Conservation (phyloP, 2,888 invertebrate genomes). For the Dysmachus trigonus region DNA sequence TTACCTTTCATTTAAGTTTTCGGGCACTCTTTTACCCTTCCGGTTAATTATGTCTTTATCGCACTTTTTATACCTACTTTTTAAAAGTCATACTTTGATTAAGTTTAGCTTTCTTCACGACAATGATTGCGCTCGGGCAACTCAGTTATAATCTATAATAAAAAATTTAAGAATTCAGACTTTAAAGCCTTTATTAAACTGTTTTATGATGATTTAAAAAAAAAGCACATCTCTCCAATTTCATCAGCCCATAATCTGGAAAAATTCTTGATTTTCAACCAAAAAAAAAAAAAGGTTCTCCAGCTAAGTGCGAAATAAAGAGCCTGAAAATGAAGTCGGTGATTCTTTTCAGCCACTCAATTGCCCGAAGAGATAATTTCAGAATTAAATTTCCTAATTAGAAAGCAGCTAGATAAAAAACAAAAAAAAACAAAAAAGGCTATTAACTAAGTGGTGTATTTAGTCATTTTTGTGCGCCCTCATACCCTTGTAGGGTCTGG, state of each 20-base stretch:
- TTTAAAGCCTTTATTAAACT: too few relatives aligned
- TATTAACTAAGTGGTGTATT: slow-evolving; percentile 2
- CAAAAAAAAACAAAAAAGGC: too few relatives aligned
- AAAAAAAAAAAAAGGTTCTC: background rate
- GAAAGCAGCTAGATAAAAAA: background rate
- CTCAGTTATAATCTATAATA: too few relatives aligned
- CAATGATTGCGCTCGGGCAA: too few relatives aligned
- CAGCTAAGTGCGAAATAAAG: background rate
- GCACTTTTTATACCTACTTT: too few relatives aligned
- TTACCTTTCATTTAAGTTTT: too few relatives aligned
- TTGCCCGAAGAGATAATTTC: background rate
- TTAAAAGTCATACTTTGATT: too few relatives aligned
- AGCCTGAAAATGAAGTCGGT: background rate
- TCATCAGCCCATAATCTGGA: background rate
- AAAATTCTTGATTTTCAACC: background rate
- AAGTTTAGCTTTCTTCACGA: too few relatives aligned
- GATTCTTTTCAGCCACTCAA: background rate
- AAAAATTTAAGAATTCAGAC: too few relatives aligned
- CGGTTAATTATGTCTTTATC: too few relatives aligned
- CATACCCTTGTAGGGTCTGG: background rate
- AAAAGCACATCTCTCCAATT: background rate
- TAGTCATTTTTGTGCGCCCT: background rate
- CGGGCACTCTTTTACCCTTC: too few relatives aligned
- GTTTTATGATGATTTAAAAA: background rate
- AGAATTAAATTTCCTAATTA: slow-evolving; percentile 9